These are phyloP conservation scores for Xestia c-nigrum DNA, from an alignment of 2,888 invertebrate species.

Conservation along the genomic window DNA sequence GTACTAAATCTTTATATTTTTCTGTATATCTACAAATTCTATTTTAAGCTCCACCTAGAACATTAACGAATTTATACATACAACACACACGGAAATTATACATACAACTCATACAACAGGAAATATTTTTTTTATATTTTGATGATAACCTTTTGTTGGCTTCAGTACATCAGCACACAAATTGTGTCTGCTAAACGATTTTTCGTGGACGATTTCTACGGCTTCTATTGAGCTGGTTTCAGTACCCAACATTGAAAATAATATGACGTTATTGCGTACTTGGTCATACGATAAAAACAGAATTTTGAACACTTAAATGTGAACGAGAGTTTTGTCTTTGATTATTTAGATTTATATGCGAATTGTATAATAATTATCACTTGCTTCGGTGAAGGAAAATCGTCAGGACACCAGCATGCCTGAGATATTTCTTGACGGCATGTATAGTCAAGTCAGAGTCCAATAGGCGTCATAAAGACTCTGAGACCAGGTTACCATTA, in stretches of 20 bases:
- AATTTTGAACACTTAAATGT: too few relatives aligned
- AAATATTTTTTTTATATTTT: constrained; percentile 6
- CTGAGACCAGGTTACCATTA: too few relatives aligned
- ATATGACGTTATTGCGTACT: neutral
- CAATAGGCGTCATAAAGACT: too few relatives aligned
- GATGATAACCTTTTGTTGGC: constrained; percentile 25
- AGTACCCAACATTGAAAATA: constrained; percentile 13
- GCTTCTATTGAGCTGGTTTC: constrained; percentile 28
- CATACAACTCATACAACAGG: neutral
- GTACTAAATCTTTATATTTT: too few relatives aligned
- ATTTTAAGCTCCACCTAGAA: neutral
- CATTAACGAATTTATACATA: neutral
- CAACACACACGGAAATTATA: neutral
- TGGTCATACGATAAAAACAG: neutral
- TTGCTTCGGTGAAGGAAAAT: too few relatives aligned
- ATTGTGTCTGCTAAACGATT: constrained; percentile 35
- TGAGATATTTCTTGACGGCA: too few relatives aligned
- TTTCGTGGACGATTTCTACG: constrained; percentile 14
- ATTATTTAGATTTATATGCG: too few relatives aligned
- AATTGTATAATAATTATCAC: too few relatives aligned
- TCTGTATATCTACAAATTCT: neutral
- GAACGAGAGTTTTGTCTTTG: too few relatives aligned
- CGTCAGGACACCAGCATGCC: too few relatives aligned
- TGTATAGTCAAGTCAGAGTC: too few relatives aligned
- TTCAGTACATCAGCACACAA: constrained; percentile 21